Percentiles rank a stretch among this genome's conserved stretches.
Evolutionary conservation across 2,113 vertebrate species (phyloP).

Genomic region (Anarhynchus alexandrinus): DNA sequence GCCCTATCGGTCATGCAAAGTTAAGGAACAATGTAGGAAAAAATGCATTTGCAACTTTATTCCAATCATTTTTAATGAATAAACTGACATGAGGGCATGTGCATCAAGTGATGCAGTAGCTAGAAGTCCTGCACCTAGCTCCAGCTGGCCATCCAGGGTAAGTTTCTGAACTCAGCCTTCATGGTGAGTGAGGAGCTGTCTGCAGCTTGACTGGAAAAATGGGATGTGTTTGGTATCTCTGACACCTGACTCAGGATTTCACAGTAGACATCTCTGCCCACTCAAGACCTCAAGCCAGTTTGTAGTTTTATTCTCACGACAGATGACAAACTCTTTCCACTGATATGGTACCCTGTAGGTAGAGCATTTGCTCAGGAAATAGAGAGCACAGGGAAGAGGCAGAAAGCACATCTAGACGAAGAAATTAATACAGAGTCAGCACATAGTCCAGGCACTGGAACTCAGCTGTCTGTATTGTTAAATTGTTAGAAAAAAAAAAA

Average conservation of each 20-base stretch:
- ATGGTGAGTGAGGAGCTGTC: neutral
- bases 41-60: neutral
- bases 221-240: neutral
- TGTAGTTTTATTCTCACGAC: neutral
- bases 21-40: neutral
- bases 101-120: neutral
- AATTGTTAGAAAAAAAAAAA: constrained; percentile 15
- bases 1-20: neutral
- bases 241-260: neutral
- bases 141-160: neutral
- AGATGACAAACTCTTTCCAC: neutral
- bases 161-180: neutral
- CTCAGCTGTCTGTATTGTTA: neutral
- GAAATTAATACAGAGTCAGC: neutral
- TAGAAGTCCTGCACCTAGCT: neutral
- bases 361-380: neutral
- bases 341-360: neutral
- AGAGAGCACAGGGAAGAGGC: neutral
- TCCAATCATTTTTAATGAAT: neutral
- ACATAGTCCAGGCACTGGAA: neutral
- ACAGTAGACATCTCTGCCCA: neutral
- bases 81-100: neutral
- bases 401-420: neutral
- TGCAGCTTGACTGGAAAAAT: neutral
- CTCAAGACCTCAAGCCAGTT: neutral